These are phyloP conservation scores for Drosophila affinis DNA, from an alignment of 2,888 invertebrate genomes.

Conservation along the genomic window DNA sequence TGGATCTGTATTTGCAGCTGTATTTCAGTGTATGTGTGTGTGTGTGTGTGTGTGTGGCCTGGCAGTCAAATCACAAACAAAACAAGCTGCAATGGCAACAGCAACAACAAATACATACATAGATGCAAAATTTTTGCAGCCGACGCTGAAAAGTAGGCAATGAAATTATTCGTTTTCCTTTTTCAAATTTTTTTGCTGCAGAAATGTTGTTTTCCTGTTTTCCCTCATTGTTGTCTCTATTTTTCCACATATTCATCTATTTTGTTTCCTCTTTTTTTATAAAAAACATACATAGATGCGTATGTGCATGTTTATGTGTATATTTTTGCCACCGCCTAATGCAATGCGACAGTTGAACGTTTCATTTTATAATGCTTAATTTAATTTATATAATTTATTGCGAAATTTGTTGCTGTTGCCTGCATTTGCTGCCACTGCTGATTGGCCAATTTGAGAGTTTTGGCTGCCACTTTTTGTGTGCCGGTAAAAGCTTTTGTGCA, in stretches of 20 bases:
- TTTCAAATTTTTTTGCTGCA: slow-evolving; percentile 4
- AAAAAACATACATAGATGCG: neutral
- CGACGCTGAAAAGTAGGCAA: slow-evolving; percentile 75
- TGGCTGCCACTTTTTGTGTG: slow-evolving; percentile 5
- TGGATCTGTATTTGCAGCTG: slow-evolving; percentile 4
- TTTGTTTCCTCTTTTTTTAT: neutral
- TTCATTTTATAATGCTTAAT: slow-evolving; percentile 64
- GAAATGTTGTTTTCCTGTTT: slow-evolving; percentile 11
- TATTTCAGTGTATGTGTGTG: slow-evolving; percentile 2
- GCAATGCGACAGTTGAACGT: slow-evolving; percentile 42
- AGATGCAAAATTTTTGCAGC: slow-evolving; percentile 32
- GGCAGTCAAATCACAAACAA: slow-evolving; percentile 76
- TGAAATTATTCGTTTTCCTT: slow-evolving; percentile 31
- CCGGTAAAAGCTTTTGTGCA: neutral
- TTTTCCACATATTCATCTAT: neutral
- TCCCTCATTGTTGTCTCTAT: neutral
- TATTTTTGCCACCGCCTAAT: slow-evolving; percentile 31
- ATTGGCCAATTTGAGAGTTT: slow-evolving; percentile 45
- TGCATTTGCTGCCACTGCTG: slow-evolving; percentile 14
- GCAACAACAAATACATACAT: slow-evolving; percentile 17
- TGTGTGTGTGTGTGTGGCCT: slow-evolving; percentile 32
- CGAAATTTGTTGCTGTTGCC: slow-evolving; percentile 17
- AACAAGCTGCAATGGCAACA: slow-evolving; percentile 59
- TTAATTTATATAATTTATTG: slow-evolving; percentile 62
- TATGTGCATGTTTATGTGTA: neutral